Base-by-base conservation (phyloP, 2,797 vertebrate genomes). In the Zalophus californianus region DNA sequence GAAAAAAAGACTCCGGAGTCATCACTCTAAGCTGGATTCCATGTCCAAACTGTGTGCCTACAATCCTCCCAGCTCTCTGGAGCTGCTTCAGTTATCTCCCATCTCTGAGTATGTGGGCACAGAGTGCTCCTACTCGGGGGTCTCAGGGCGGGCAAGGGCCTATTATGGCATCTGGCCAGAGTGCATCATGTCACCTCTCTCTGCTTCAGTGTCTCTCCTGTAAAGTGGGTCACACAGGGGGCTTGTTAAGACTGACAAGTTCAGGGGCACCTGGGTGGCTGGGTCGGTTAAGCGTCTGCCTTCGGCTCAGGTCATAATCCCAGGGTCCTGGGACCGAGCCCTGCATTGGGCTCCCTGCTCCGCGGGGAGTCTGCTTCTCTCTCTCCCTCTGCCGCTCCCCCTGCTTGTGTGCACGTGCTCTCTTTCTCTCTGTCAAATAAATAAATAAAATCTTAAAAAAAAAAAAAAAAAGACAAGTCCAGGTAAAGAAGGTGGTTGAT, bases 21-120 rank as follows among this genome's bases (percentile, higher is more conserved):
- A 3, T 86, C 82, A 15, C 72, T 86, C 50, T 90, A 35, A 86
- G 27, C 62, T 90, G 77, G 70, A 87, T 56, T 95, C 79, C 83
- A 75, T 12, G 35, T 70, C 44, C 50, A 85, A 50, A 54, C 41
- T 8, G 5, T 25, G 21, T 64, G 38, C 64, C 85, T 84, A 2
- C 25, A 48, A 38, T 64, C 87, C 41, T 20, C 7, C 48, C 32
- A 66, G 29, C n/a, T 41, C 7, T 54, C 70, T 16, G 66, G 58
- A 87, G 50, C 18, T 27, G 27, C 32, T n/a, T 85, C 73, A 48
- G n/a, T 25, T 72, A 48, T 35, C 29, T 48, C 14, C 64, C 64
- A 35, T 90, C 44, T 85, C 68, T 32, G 50, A 70, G 29, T 16
- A 18, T 48, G 83, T 32, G 29, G 75, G 60, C 23, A 60, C 18